phyloP scores from a whole-genome alignment of 2,113 vertebrate species.

The Zapornia atra region DNA sequence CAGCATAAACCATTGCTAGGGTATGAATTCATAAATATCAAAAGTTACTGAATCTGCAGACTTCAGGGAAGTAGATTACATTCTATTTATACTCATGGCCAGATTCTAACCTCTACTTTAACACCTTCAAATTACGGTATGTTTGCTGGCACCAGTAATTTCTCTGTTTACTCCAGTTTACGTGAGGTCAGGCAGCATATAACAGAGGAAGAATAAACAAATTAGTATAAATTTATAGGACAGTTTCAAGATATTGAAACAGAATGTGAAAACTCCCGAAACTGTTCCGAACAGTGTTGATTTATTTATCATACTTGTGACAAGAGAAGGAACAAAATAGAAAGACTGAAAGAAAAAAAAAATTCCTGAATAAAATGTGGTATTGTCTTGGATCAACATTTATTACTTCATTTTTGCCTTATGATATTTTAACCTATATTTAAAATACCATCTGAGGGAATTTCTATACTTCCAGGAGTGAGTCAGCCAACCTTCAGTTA shows the following conservation, averaged over 20 bases:
- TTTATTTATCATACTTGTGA: background rate
- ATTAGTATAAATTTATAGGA: background rate
- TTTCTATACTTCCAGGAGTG: background rate
- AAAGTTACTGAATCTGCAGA: conserved; percentile 26
- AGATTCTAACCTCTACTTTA: conserved; percentile 16
- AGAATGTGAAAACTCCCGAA: background rate
- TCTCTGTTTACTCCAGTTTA: conserved; percentile 3
- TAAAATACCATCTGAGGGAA: background rate
- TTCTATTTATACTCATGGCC: conserved; percentile 14
- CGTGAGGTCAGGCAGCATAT: background rate
- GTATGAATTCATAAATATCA: conserved; percentile 17
- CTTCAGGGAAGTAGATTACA: conserved; percentile 1
- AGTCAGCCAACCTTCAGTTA: background rate
- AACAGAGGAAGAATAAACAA: background rate
- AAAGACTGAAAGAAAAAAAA: background rate
- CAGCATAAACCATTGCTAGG: conserved; percentile 23
- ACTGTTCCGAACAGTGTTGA: background rate
- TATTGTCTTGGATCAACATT: background rate
- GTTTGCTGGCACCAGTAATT: conserved; percentile 8
- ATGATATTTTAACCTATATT: background rate
- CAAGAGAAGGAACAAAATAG: background rate
- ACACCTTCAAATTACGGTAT: background rate
- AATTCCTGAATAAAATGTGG: background rate
- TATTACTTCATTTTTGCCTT: background rate
- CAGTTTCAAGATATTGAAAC: background rate